Evolutionary conservation across 2,888 invertebrate genomes (phyloP).

Genomic region (Eupithecia centaureata): DNA sequence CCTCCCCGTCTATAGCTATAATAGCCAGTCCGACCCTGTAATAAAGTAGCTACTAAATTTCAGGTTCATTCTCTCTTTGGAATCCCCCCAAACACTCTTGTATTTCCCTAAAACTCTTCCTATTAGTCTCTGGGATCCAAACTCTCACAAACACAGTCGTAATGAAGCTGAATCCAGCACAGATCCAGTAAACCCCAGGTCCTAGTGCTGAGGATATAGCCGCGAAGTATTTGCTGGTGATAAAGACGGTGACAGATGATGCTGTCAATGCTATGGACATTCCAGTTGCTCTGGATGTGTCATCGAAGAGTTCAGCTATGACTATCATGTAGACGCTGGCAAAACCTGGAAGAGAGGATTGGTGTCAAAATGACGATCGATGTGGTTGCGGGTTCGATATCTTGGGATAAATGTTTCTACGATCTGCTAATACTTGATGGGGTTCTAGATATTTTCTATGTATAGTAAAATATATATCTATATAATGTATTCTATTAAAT

Average conservation of each 20-base stretch:
- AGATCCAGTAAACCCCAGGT: conserved; percentile 40
- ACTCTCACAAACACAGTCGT: conserved; percentile 52
- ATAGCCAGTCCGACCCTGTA: neutral
- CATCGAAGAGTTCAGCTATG: conserved; percentile 64
- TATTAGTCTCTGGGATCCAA: conserved; percentile 68
- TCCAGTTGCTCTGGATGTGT: conserved; percentile 57
- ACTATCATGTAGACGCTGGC: conserved; percentile 64
- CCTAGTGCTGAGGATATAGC: conserved; percentile 52
- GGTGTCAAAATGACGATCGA: no score
- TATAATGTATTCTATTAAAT: no score
- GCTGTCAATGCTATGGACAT: conserved; percentile 36
- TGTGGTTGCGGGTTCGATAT: no score
- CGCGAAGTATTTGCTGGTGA: conserved; percentile 55
- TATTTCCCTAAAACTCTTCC: conserved; percentile 64
- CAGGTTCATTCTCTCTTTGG: neutral
- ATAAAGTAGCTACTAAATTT: no score
- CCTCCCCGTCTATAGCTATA: neutral
- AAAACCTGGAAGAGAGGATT: conserved; percentile 53
- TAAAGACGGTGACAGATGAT: conserved; percentile 36
- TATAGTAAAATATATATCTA: no score
- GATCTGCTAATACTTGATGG: no score
- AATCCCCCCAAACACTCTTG: conserved; percentile 51
- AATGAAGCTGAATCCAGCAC: conserved; percentile 49
- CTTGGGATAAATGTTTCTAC: no score
- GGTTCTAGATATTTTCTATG: no score